A percentile compares a stretch with the other conserved stretches of the same genome.
phyloP scores from a whole-genome alignment of 2,113 vertebrate species.

The Delphinapterus leucas region DNA sequence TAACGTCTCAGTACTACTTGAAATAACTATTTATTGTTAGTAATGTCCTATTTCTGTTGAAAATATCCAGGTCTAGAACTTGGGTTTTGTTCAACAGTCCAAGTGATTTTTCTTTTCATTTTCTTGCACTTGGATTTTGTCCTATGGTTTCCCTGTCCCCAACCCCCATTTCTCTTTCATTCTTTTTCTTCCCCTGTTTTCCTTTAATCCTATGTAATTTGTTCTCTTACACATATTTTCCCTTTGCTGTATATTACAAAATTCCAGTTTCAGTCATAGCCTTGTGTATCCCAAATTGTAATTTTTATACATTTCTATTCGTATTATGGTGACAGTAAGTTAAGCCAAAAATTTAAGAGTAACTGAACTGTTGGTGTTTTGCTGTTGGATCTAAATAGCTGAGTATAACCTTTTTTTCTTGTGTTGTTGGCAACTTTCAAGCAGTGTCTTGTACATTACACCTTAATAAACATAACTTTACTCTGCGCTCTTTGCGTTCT shows the following conservation, averaged over 20 bases:
- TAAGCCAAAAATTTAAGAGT: neutral
- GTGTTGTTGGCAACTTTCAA: conserved; percentile 30
- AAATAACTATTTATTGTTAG: neutral
- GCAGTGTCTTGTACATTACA: conserved; percentile 32
- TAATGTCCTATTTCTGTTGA: neutral
- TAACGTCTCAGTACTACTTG: neutral
- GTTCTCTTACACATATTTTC: neutral
- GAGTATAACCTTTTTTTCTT: conserved; percentile 36
- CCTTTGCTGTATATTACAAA: neutral
- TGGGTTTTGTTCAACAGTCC: neutral
- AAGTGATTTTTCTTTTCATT: neutral
- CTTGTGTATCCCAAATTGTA: neutral
- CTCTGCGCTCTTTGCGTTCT: conserved; percentile 41
- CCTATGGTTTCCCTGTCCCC: neutral
- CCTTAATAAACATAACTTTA: conserved; percentile 58
- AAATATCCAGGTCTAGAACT: neutral
- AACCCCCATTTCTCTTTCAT: neutral
- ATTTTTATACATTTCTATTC: neutral
- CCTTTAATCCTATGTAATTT: neutral
- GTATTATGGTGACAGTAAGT: neutral
- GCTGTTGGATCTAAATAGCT: conserved; percentile 14
- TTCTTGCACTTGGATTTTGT: neutral
- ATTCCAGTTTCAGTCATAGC: neutral
- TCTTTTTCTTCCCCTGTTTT: neutral
- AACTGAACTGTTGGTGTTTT: neutral